Base-by-base conservation (phyloP, 64 coral and sea anemone genomes). In the Montipora foliosa region DNA sequence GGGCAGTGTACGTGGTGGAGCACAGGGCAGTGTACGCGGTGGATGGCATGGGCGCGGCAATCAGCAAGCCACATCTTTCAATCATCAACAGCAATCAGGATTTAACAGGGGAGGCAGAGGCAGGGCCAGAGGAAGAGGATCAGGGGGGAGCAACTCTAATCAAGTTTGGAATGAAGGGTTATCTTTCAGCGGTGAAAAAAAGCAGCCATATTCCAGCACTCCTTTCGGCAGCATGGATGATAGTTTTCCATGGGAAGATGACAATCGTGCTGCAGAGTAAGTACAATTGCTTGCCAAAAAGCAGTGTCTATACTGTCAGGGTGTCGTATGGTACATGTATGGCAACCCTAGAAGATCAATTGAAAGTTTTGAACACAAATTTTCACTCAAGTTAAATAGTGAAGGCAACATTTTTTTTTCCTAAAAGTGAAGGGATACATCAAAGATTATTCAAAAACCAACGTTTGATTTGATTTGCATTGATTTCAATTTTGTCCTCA, bases 71-170 rank as follows among this genome's bases (percentile, higher is more conserved):
- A 61, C 22, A 11, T 49, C 52, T 59, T 44, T 22, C 15, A 82
- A 25, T 25, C 12, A 82, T 13, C 20, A 82, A 7, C 79, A 82
- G 24, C 79, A 82, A 25, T 14, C 55, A 82, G 79, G 5, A n/a
- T 82, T 72, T 46, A 29, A 66, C 47, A 80, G 88, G 45, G 93
- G 93, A 71, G 80, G 87, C 3, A 74, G 87, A 29, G 93, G 93
- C 11, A 81, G 88, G 37, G 80, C 74, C 19, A 88, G 22, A 22
- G 22, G 22, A 22, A 22, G 84, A 92, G 89, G 79, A 21, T 59
- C 12, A 4, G 12, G 44, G 19, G 50, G 71, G 21, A 82, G 76
- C 9, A 71, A 70, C 16, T 89, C 80, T 3, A 77, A 87, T 5
- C 49, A 84, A 9, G 16, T 52, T 21, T 94, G 93, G 85, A 49